A percentile compares a stretch with the other conserved stretches of the same genome.
These are phyloP conservation scores for Corythoichthys haematopterus DNA, from an alignment of 2,113 vertebrate species.

Conservation along the genomic window DNA sequence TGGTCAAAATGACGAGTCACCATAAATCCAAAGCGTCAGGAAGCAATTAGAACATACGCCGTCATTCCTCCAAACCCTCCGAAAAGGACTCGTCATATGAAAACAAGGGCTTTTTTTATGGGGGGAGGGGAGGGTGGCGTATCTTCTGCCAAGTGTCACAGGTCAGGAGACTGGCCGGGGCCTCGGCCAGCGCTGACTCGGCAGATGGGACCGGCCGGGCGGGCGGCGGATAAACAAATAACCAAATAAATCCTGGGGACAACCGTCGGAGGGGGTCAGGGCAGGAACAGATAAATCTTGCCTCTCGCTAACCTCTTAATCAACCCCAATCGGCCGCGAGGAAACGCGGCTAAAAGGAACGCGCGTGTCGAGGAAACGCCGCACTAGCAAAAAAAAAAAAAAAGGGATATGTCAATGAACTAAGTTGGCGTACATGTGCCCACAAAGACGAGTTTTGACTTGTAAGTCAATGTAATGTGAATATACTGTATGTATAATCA, in stretches of 20 bases:
- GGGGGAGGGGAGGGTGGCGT: background rate
- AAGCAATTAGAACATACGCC: conserved; percentile 59
- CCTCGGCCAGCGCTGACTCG: conserved; percentile 58
- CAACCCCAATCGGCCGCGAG: conserved; percentile 72
- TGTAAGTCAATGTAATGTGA: too few species aligned
- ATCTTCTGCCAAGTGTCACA: conserved; percentile 34
- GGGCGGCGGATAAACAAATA: conserved; percentile 75
- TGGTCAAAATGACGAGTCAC: too few species aligned
- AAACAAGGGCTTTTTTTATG: conserved; percentile 53
- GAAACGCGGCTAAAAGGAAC: conserved; percentile 47
- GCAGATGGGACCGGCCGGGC: conserved; percentile 56
- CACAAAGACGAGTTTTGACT: too few species aligned
- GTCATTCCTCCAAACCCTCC: conserved; percentile 59
- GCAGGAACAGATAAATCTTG: conserved; percentile 80
- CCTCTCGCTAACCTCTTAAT: conserved; percentile 78
- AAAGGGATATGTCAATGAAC: too few species aligned
- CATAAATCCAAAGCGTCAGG: conserved; percentile 49
- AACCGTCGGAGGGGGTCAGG: conserved; percentile 49
- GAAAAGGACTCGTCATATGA: conserved; percentile 65
- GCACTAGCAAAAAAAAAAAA: background rate
- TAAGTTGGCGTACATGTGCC: too few species aligned
- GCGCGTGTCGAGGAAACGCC: background rate
- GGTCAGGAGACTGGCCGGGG: conserved; percentile 63
- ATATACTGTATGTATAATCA: too few species aligned
- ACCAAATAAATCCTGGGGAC: conserved; percentile 76